Percentiles rank a stretch among this genome's conserved stretches.
Conservation (phyloP, 2,888 invertebrate genomes). For the Prosopocoilus inquinatus region DNA sequence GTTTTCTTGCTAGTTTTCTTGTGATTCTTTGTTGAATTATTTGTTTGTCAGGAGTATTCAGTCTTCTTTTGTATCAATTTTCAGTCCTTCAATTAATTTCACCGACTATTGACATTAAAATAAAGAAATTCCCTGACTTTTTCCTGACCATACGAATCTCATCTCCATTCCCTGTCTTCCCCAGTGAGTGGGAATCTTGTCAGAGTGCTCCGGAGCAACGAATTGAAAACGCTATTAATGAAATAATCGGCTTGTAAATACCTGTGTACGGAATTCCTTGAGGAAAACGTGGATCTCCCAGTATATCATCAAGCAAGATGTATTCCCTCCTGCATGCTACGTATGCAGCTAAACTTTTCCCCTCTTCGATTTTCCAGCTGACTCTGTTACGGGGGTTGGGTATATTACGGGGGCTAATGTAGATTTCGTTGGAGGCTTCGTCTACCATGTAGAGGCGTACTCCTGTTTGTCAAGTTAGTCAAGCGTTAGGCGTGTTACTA, state of each 20-base stretch:
- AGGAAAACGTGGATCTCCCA: constrained; percentile 57
- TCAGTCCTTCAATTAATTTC: no score
- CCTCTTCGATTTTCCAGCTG: constrained; percentile 58
- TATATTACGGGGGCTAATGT: constrained; percentile 54
- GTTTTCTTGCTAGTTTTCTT: no score
- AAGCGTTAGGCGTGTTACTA: background rate
- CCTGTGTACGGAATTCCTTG: constrained; percentile 53
- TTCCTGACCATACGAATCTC: no score
- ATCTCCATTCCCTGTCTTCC: no score
- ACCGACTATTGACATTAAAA: no score
- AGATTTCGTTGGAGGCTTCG: constrained; percentile 55
- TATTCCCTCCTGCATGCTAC: constrained; percentile 58
- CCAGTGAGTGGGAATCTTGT: no score
- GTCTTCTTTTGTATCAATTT: no score
- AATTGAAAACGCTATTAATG: no score
- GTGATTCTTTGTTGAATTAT: no score
- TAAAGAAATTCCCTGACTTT: no score
- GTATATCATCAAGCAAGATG: constrained; percentile 56
- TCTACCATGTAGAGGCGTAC: constrained; percentile 60
- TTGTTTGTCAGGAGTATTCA: no score
- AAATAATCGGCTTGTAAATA: constrained; percentile 7
- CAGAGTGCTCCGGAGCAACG: no score
- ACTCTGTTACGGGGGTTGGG: constrained; percentile 56
- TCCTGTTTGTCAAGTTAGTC: constrained; percentile 47
- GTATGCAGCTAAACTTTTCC: constrained; percentile 57